Conservation (phyloP, 2,888 invertebrate genomes). For the Tipula helvola region DNA sequence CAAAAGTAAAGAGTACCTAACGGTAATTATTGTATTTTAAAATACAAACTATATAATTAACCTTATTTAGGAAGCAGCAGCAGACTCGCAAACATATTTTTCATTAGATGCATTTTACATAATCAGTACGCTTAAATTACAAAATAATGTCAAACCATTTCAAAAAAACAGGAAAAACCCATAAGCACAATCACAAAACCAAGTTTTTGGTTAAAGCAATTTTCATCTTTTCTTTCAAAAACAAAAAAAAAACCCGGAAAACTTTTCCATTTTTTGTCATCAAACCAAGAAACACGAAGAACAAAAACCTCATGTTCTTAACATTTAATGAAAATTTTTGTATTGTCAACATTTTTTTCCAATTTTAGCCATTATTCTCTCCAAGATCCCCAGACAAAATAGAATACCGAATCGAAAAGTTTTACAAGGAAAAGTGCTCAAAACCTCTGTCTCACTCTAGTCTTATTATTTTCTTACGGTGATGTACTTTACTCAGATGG, state of each 20-base stretch:
- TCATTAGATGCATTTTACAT: not conserved
- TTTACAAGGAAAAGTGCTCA: not conserved
- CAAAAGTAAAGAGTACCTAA: not conserved
- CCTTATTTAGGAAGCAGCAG: not conserved
- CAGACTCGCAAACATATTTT: not conserved
- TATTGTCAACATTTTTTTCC: not conserved
- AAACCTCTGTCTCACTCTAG: not conserved
- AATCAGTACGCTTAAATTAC: not conserved
- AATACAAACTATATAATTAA: not conserved
- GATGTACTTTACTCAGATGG: not conserved
- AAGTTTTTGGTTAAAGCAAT: not conserved
- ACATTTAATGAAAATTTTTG: not conserved
- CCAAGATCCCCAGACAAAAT: not conserved
- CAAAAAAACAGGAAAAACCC: not conserved
- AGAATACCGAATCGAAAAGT: not conserved
- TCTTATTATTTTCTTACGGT: not conserved
- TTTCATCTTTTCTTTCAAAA: not conserved
- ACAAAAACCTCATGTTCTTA: not conserved
- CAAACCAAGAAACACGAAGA: not conserved
- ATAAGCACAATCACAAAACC: not conserved
- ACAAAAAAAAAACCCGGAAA: not conserved
- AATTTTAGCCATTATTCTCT: not conserved
- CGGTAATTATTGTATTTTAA: not conserved
- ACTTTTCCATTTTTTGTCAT: not conserved
- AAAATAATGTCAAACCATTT: not conserved